phyloP scores from a whole-genome alignment of 2,888 invertebrate species.

The Drosophila longiperda region DNA sequence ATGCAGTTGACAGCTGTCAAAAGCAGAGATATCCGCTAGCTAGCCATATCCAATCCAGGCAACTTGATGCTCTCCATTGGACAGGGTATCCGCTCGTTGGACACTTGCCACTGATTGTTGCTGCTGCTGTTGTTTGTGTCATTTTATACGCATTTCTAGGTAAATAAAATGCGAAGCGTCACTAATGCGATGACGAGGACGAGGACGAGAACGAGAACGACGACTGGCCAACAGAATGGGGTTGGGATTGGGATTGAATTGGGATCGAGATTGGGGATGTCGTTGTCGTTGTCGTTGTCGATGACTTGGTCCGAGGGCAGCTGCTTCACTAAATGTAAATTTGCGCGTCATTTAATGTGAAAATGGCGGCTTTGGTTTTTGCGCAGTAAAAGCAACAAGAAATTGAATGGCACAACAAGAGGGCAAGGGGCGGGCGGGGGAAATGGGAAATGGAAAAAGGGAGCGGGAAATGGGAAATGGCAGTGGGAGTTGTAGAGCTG shows the following conservation, averaged over 20 bases:
- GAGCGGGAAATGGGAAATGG: not conserved
- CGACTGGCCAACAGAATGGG: not conserved
- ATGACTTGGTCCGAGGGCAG: constrained; percentile 32
- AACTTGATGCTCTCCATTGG: not conserved
- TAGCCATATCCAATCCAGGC: not conserved
- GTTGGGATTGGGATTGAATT: too few relatives aligned
- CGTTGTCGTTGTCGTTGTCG: constrained; percentile 6
- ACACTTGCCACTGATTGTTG: not conserved
- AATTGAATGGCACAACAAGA: not conserved
- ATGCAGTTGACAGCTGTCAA: not conserved
- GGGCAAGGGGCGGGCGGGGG: not conserved
- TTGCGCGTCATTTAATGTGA: constrained; percentile 73
- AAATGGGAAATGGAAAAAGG: not conserved
- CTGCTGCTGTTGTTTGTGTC: constrained; percentile 45
- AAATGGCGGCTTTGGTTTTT: constrained; percentile 45
- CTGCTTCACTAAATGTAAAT: constrained; percentile 66
- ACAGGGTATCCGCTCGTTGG: not conserved
- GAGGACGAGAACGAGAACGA: constrained; percentile 1
- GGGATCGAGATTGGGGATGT: not conserved
- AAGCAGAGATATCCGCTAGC: not conserved
- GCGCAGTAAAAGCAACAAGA: constrained; percentile 5
- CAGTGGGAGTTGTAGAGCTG: not conserved
- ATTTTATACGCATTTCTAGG: constrained; percentile 77
- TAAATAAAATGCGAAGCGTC: constrained; percentile 72
- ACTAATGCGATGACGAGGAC: constrained; percentile 68